Conservation (phyloP, 2,888 invertebrate species). For the Acanthoscelides obtectus region DNA sequence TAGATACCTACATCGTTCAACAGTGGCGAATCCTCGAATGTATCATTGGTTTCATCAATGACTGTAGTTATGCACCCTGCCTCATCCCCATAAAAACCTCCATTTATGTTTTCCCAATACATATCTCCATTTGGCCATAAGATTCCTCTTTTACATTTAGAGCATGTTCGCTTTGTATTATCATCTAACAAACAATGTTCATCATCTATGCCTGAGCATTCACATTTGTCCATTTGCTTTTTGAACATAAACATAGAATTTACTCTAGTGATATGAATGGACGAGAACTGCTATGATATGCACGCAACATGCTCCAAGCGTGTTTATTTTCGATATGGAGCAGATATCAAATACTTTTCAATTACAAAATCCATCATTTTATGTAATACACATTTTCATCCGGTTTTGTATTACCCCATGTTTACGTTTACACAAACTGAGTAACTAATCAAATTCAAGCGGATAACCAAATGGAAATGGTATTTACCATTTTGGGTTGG, state of each 20-base stretch:
- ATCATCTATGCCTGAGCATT: background rate
- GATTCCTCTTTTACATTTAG: constrained; percentile 4
- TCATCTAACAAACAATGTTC: background rate
- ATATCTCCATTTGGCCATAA: background rate
- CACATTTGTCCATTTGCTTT: background rate
- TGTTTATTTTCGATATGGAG: background rate
- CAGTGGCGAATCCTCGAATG: constrained; percentile 42
- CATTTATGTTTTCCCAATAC: constrained; percentile 1
- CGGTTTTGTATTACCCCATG: too few species aligned
- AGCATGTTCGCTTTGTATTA: background rate
- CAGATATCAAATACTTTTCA: background rate
- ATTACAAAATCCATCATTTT: background rate
- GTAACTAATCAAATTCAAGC: too few species aligned
- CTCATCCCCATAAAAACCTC: background rate
- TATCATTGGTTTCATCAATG: constrained; percentile 31
- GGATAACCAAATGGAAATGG: too few species aligned
- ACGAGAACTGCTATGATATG: background rate
- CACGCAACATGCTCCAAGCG: background rate
- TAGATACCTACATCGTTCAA: constrained; percentile 38
- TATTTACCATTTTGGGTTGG: too few species aligned
- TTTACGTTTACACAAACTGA: too few species aligned
- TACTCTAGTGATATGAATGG: background rate
- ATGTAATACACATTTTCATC: background rate
- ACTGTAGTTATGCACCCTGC: constrained; percentile 4
- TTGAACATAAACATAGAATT: background rate